Percentiles rank a stretch among this genome's conserved stretches.
These are phyloP conservation scores for Helicoverpa zea DNA, from an alignment of 1,140 invertebrate species.

Conservation along the genomic window DNA sequence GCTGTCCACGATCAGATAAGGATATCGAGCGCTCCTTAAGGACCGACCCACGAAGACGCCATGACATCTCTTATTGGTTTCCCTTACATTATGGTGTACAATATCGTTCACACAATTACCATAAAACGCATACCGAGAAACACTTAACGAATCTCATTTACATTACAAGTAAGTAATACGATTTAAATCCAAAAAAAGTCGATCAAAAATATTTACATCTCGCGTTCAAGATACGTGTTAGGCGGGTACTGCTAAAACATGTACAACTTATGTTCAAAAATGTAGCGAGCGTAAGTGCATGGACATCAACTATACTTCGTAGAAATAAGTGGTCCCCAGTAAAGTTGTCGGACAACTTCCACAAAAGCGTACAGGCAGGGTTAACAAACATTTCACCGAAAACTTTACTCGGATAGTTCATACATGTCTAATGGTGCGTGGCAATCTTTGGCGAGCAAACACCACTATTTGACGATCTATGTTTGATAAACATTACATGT, in stretches of 20 bases:
- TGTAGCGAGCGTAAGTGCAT: slow-evolving; percentile 13
- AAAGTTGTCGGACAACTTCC: slow-evolving; percentile 41
- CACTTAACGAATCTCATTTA: slow-evolving; percentile 35
- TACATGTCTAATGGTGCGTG: slow-evolving; percentile 52
- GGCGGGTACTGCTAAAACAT: background rate
- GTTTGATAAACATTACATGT: slow-evolving; percentile 50
- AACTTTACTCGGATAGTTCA: slow-evolving; percentile 43
- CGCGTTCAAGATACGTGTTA: slow-evolving; percentile 10
- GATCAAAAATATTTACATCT: slow-evolving; percentile 25
- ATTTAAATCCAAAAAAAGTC: slow-evolving; percentile 21
- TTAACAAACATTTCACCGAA: slow-evolving; percentile 50
- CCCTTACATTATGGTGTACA: slow-evolving; percentile 25
- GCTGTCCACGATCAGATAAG: slow-evolving; percentile 24
- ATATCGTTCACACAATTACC: slow-evolving; percentile 38
- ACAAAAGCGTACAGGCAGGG: slow-evolving; percentile 46
- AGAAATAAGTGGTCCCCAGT: slow-evolving; percentile 47
- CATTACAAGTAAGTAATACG: slow-evolving; percentile 33
- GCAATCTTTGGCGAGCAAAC: slow-evolving; percentile 47
- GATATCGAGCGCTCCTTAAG: background rate
- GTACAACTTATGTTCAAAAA: slow-evolving; percentile 16
- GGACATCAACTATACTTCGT: slow-evolving; percentile 9
- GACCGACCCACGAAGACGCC: background rate
- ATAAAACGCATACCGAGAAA: slow-evolving; percentile 47
- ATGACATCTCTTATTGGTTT: slow-evolving; percentile 32
- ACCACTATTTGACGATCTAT: slow-evolving; percentile 42